Evolutionary conservation across 2,797 vertebrate genomes (phyloP), one percentile per base, ranked within the genome.

Genomic region (Eulemur coronatus): DNA sequence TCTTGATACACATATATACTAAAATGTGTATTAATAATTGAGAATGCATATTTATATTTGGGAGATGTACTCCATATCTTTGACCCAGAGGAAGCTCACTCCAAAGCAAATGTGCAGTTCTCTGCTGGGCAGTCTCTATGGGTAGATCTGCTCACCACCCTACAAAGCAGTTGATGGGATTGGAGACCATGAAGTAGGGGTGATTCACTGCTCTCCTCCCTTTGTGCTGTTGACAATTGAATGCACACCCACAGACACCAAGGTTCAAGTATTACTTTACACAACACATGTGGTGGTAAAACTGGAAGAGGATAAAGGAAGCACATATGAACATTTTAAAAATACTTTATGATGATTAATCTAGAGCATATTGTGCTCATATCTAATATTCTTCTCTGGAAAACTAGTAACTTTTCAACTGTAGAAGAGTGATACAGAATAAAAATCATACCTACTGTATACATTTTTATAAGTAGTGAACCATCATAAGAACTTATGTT

Each of bases 401-500:
- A 92, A 89, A 70, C 4, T 20, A 30, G 17, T 52, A 63, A 38
- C 22, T 94, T 63, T 33, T 78, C 38, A 55, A 55, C 13, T 4
- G 26, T 65, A 63, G 11, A 90, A 89, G 46, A 63, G 5, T 57
- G 30, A 75, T 18, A 86, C 57, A 14, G 14, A 72, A 69, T 72
- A 72, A 72, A 46, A 38, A 9, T 55, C 33, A 59, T 59, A 87
- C 57, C 43, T 69, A 52, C 7, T 41, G 22, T 24, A 69, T 61
- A 28, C 17, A 35, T 70, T 81, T 91, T 50, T 80, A 65, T 48
- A 92, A 89, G 5, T 5, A 86, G 65, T 52, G 28, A 78, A 38
- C 15, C 35, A 38, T 57, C 52, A n/a, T 22, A 86, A 55, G 22
- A 46, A n/a, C 15, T 22, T 30, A 22, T 50, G 4, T 59, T 75